A percentile compares a stretch with the other conserved stretches of the same genome.
These are phyloP conservation scores for Leptopilina drosophilae DNA, from an alignment of 2,888 invertebrate genomes.

Conservation along the genomic window DNA sequence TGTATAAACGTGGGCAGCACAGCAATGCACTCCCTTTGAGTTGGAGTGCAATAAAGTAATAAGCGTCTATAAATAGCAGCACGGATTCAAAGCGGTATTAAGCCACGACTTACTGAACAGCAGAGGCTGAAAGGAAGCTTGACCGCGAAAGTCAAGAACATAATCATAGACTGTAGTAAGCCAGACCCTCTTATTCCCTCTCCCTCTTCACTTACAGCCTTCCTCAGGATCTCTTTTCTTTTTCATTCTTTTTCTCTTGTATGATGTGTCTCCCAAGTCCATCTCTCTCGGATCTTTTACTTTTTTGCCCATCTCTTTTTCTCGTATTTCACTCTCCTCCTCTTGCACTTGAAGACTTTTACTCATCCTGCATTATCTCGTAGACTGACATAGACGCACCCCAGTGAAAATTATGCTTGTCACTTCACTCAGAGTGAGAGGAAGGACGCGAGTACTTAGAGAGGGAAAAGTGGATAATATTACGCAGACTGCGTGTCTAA, in stretches of 20 bases:
- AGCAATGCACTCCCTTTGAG: slow-evolving; percentile 60
- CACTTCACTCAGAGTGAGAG: neutral
- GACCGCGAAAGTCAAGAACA: slow-evolving; percentile 72
- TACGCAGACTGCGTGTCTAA: slow-evolving; percentile 21
- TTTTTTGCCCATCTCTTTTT: neutral
- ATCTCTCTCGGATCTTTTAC: slow-evolving; percentile 28
- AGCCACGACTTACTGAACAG: slow-evolving; percentile 34
- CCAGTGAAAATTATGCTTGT: slow-evolving; percentile 28
- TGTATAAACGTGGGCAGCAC: slow-evolving; percentile 59
- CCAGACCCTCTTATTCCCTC: slow-evolving; percentile 39
- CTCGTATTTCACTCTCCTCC: neutral
- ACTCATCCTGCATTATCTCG: slow-evolving; percentile 27
- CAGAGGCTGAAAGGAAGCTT: slow-evolving; percentile 58
- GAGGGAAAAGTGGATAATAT: slow-evolving; percentile 22
- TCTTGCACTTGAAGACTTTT: neutral
- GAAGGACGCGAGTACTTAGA: slow-evolving; percentile 19
- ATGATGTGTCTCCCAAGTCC: neutral
- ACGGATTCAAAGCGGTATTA: slow-evolving; percentile 54
- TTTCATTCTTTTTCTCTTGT: slow-evolving; percentile 11
- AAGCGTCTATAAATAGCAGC: slow-evolving; percentile 71
- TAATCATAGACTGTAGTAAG: slow-evolving; percentile 69
- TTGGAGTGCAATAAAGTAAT: slow-evolving; percentile 72
- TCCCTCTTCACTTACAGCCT: slow-evolving; percentile 12
- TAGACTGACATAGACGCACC: slow-evolving; percentile 6
- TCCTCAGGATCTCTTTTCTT: slow-evolving; percentile 10